Base-by-base conservation (phyloP, 2,888 invertebrate species). In the Orthonevra nobilis region DNA sequence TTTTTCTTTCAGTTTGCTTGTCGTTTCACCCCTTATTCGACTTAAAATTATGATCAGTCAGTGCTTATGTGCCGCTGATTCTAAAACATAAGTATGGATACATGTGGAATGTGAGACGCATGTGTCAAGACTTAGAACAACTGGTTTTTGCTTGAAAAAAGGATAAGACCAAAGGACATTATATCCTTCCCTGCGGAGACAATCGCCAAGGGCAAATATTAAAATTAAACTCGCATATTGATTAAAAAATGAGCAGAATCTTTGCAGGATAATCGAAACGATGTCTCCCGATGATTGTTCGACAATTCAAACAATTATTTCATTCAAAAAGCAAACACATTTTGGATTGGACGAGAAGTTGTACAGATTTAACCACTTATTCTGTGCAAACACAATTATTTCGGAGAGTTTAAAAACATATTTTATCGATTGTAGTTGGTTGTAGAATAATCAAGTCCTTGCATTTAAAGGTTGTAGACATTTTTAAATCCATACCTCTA, bases 1-100 rank as follows among this genome's bases (percentile, higher is more conserved):
- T 19, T 34, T 14, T 56, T 3, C 19, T 56, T 40, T 52, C 48
- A 56, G 7, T 58, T 42, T 38, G 30, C 3, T 15, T 10, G 19
- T 32, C 66, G 30, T 60, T 46, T 12, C 17, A 60, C 26, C 38
- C 68, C 56, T 40, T 32, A 14, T 56, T 12, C 10, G 17, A 14
- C 40, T 60, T 50, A 50, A 69, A 69, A 69, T 26, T 66, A 54
- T 54, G 66, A 68, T 68, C 68, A 68, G 66, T 46, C 56, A 48
- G 44, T 19, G 44, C n/a, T n/a, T n/a, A n/a, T n/a, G n/a, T n/a
- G n/a, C n/a, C n/a, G n/a, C n/a, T n/a, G n/a, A n/a, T n/a, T n/a
- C n/a, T n/a, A 28, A 23, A 23, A 12, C 10, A 10, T 23, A 46
- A 7, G 38, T 60, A 48, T 48, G 40, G 10, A 54, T 3, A 15